phyloP scores from a whole-genome alignment of 1,140 invertebrate species.

The Neodiprion virginianus region DNA sequence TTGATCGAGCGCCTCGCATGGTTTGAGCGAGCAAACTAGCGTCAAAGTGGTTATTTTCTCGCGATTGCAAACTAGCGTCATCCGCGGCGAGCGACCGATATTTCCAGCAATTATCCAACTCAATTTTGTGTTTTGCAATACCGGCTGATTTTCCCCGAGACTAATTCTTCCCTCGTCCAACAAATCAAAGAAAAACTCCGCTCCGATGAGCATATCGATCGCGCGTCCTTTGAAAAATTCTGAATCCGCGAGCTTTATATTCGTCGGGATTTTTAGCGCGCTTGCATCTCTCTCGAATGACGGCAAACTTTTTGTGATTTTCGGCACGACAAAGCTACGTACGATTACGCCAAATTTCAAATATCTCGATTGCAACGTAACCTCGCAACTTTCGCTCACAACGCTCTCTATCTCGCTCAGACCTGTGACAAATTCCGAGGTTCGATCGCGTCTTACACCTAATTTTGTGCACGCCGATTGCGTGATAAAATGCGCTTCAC shows the following conservation, averaged over 20 bases:
- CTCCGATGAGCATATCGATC: conserved; percentile 14
- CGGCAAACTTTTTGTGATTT: neutral
- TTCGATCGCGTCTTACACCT: neutral
- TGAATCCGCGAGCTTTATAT: neutral
- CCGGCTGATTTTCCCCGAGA: conserved; percentile 5
- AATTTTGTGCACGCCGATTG: neutral
- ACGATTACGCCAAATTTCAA: neutral
- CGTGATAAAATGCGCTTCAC: neutral
- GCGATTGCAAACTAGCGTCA: conserved; percentile 3
- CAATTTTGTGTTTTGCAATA: conserved; percentile 21
- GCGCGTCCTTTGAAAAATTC: neutral
- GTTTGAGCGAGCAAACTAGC: neutral
- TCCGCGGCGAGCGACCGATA: neutral
- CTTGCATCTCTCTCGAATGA: neutral
- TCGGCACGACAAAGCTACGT: neutral
- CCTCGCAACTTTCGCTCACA: neutral
- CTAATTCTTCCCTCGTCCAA: conserved; percentile 14
- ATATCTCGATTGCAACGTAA: neutral
- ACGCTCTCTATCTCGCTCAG: neutral
- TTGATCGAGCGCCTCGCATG: conserved; percentile 9
- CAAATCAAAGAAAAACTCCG: conserved; percentile 20
- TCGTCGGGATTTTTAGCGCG: neutral
- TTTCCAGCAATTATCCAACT: conserved; percentile 18
- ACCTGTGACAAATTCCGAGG: neutral
- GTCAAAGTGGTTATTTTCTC: neutral